Evolutionary conservation across 2,113 vertebrate genomes (phyloP).

Genomic region (Semnornis frantzii): DNA sequence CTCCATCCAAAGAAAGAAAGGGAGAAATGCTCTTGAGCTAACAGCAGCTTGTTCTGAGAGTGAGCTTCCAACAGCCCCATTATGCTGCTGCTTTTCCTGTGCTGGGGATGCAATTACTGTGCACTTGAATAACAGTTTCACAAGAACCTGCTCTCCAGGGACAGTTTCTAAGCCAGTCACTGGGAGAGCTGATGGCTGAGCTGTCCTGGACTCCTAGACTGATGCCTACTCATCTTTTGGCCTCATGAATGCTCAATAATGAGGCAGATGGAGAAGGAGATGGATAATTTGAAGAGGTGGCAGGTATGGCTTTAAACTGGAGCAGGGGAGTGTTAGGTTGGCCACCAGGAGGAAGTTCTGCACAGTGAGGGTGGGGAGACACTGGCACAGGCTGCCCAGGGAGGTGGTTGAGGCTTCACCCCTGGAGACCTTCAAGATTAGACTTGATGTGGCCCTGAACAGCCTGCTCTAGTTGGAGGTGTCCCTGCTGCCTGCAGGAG

Average conservation of each 20-base stretch:
- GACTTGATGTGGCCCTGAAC: too few relatives aligned
- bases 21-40: not conserved
- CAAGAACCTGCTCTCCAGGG: not conserved
- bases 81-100: not conserved
- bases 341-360: too few relatives aligned
- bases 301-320: not conserved
- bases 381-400: too few relatives aligned
- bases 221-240: not conserved
- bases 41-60: not conserved
- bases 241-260: not conserved
- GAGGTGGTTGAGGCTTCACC: too few relatives aligned
- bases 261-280: not conserved
- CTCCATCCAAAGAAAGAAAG: too few relatives aligned
- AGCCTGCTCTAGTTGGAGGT: too few relatives aligned
- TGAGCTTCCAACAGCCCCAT: accelerated
- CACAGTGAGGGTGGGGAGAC: too few relatives aligned
- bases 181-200: not conserved
- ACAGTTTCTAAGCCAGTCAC: not conserved
- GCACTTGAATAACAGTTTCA: not conserved
- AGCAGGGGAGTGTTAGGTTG: too few relatives aligned
- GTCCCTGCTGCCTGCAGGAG: too few relatives aligned
- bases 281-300: not conserved
- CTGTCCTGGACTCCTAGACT: not conserved
- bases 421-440: too few relatives aligned
- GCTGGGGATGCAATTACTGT: not conserved